These are phyloP conservation scores for Samia ricini DNA, from an alignment of 1,140 invertebrate genomes.

Conservation along the genomic window DNA sequence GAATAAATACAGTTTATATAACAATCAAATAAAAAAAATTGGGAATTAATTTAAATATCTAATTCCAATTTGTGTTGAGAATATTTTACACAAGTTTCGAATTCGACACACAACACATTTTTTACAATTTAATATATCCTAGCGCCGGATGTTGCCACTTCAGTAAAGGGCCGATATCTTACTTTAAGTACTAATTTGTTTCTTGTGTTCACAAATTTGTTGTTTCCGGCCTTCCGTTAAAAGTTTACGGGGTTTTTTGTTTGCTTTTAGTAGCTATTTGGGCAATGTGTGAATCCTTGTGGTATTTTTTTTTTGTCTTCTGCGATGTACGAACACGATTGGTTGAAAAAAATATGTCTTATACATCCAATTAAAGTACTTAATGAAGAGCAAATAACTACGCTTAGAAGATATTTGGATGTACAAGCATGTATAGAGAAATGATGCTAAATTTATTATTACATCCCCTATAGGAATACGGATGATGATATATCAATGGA, in stretches of 20 bases:
- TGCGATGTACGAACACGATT: neutral
- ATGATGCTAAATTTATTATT: no score
- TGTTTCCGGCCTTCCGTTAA: slow-evolving; percentile 49
- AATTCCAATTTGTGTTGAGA: no score
- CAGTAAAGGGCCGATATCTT: slow-evolving; percentile 7
- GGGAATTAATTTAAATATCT: neutral
- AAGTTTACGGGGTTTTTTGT: slow-evolving; percentile 38
- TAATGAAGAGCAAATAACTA: no score
- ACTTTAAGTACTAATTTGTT: slow-evolving; percentile 62
- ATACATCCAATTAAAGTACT: neutral
- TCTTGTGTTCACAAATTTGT: slow-evolving; percentile 70
- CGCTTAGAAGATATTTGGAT: no score
- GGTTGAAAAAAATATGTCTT: neutral
- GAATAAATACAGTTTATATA: no score
- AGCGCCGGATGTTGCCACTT: slow-evolving; percentile 61
- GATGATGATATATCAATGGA: no score
- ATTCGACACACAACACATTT: neutral
- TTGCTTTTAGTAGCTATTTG: slow-evolving; percentile 22
- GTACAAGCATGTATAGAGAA: no score
- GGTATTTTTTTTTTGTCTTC: slow-evolving; percentile 9
- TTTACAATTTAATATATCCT: neutral
- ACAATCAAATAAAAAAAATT: no score
- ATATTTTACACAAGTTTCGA: neutral
- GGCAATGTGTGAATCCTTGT: slow-evolving; percentile 22
- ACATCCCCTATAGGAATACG: no score